Evolutionary conservation across 2,888 invertebrate genomes (phyloP).

Genomic region (Julus scanicus): DNA sequence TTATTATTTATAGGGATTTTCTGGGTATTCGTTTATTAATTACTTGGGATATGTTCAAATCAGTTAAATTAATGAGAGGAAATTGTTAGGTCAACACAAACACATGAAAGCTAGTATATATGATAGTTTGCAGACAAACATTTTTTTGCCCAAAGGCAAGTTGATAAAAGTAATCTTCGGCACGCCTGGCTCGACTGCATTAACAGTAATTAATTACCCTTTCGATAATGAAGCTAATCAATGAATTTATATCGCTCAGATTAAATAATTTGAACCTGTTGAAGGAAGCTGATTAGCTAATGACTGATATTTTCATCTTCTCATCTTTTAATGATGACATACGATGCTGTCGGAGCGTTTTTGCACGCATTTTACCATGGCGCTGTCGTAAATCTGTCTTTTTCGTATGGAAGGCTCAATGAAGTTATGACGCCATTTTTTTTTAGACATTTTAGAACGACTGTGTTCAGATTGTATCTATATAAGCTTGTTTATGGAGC

Average conservation of each 20-base stretch:
- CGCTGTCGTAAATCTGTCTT: neutral
- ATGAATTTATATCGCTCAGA: neutral
- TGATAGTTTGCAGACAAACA: no score
- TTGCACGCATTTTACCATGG: neutral
- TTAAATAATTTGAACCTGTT: conserved; percentile 9
- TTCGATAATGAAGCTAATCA: conserved; percentile 19
- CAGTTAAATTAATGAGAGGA: no score
- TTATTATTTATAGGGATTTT: no score
- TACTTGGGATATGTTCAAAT: no score
- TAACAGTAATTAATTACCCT: neutral
- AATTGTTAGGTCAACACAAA: no score
- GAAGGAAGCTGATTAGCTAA: neutral
- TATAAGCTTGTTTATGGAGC: no score
- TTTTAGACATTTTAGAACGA: neutral
- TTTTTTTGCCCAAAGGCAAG: neutral
- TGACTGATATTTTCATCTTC: neutral
- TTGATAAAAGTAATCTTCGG: neutral
- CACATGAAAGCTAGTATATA: no score
- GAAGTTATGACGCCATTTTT: conserved; percentile 4
- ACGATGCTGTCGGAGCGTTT: neutral
- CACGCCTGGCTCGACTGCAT: neutral
- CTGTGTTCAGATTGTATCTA: neutral
- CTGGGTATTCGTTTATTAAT: no score
- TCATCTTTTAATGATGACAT: conserved; percentile 2
- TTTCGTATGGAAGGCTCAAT: neutral